phyloP scores from a whole-genome alignment of 2,797 vertebrate species.

The Sebastes vulpes region DNA sequence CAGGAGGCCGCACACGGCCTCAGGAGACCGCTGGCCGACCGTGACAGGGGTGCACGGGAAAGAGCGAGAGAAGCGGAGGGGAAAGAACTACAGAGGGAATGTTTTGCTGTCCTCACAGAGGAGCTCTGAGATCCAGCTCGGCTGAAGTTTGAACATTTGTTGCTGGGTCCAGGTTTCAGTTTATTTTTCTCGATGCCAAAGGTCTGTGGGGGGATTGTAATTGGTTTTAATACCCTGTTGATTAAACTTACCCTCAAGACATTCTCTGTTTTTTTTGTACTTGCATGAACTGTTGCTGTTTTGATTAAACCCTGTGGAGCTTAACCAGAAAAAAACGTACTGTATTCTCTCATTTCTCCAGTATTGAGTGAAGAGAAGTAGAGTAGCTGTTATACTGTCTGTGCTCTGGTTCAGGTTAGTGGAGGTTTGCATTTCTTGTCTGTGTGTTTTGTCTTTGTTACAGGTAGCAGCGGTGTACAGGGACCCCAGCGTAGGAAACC shows the following conservation, averaged over 20 bases:
- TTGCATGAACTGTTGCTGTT: slow-evolving; percentile 46
- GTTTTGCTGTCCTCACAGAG: slow-evolving; percentile 49
- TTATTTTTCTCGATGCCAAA: slow-evolving; percentile 20
- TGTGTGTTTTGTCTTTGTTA: slow-evolving; percentile 79
- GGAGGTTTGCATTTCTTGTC: slow-evolving; percentile 78
- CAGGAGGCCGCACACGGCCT: slow-evolving; percentile 63
- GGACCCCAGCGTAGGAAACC: slow-evolving; percentile 96
- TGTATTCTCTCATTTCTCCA: slow-evolving; percentile 1
- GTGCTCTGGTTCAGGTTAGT: slow-evolving; percentile 39
- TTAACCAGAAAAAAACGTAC: neutral
- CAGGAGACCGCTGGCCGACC: slow-evolving; percentile 61
- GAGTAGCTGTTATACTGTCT: neutral
- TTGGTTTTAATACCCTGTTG: slow-evolving; percentile 65
- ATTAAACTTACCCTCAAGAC: slow-evolving; percentile 53
- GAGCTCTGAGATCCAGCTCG: slow-evolving; percentile 24
- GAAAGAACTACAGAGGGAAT: slow-evolving; percentile 35
- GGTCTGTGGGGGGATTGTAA: slow-evolving; percentile 36
- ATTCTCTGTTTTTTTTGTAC: slow-evolving; percentile 29
- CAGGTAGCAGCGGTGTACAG: slow-evolving; percentile 97
- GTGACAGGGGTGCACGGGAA: slow-evolving; percentile 55
- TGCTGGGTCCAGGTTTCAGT: slow-evolving; percentile 30
- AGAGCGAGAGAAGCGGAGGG: slow-evolving; percentile 25
- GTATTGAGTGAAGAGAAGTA: neutral
- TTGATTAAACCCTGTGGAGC: slow-evolving; percentile 41
- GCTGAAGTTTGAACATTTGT: slow-evolving; percentile 47